Base-by-base conservation (phyloP, 2,797 vertebrate genomes). In the Dendrocincla fuliginosa region DNA sequence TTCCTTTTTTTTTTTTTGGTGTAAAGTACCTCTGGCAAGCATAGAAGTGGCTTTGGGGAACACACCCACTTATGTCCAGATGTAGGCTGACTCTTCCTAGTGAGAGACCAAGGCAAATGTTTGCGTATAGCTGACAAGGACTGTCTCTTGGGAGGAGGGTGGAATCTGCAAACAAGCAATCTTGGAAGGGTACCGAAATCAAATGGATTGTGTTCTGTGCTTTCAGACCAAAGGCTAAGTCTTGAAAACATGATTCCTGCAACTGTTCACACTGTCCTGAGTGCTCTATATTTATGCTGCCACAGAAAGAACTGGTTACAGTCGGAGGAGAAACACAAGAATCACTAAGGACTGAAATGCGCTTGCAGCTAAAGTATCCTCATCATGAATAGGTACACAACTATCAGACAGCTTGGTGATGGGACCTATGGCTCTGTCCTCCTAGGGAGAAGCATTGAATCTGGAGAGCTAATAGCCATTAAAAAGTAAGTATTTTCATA, bases 401-500 rank as follows among this genome's bases (percentile, higher is more conserved):
- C 97, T 17, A 98, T 99, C 97, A 98, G 98, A 97, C 99, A 99
- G 97, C 99, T 99, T 7, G 99, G 99, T 90, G 99, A 99, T 96
- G 99, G 99, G 69, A 99, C 99, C 88, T 99, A 99, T 1, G 99
- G 99, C 96, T 99, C 99, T 17, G 99, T 99, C 96, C 98, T 99
- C 94, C 98, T 99, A 47, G 99, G 99, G 91, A 99, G 98, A 95
- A 99, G 98, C 97, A 98, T 99, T 88, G 99, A 99, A 96, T 99
- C 99, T 25, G 99, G 99, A 92, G 99, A 99, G 89, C 98, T 99
- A 24, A 99, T 99, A 59, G 99, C 99, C 91, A 99, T 99, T 97
- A 99, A 99, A 97, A 99, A 99, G 99, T 99, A 97, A 98, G 98
- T 97, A 28, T 53, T 30, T 55, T 64, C 28, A 12, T 53, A 37